Base-by-base conservation (phyloP, 2,888 invertebrate species). In the Prosapia bicincta region DNA sequence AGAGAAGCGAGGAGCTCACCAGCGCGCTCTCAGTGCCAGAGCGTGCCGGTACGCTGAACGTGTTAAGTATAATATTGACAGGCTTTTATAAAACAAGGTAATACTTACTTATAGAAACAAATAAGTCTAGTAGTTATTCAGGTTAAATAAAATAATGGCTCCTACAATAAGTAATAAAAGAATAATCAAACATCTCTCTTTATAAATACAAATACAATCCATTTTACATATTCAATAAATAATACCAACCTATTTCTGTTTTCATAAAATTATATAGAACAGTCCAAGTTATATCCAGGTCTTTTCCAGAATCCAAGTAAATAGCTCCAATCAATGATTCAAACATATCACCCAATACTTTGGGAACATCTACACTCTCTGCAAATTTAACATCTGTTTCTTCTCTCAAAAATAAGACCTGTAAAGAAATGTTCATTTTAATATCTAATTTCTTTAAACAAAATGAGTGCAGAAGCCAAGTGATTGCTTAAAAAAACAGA, bases 321-420 rank as follows among this genome's bases (percentile, higher is more conserved):
- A 97, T 90, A 0, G 98, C 98, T 0, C 96, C 98, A 25, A 93
- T 91, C 0, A 97, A 82, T 0, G 98, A 93, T 85, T 99, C 99
- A 84, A 98, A 94, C 54, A 99, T 86, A 85, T 99, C 99, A 13
- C 98, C 98, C 30, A 99, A 88, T 0, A 92, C 92, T 87, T 96
- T 93, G 0, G 97, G 97, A 0, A 98, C 96, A 85, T 98, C 96
- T 1, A 97, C 88, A 80, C 94, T 92, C 82, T 93, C 92, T 0
- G 92, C 90, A 66, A 91, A 83, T 20, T 87, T 85, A 71, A 89
- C 88, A 69, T 91, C 90, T 10, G 88, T 86, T 81, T 93, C 92
- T 77, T 91, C 90, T 2, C 92, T 84, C 25, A 92, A 85, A 79
- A 90, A 82, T 0, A 92, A 82, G 2, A 86, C 80, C 85, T 86